These are phyloP conservation scores for Caenorhabditis latens DNA, from an alignment of 1,140 invertebrate genomes.

Conservation along the genomic window DNA sequence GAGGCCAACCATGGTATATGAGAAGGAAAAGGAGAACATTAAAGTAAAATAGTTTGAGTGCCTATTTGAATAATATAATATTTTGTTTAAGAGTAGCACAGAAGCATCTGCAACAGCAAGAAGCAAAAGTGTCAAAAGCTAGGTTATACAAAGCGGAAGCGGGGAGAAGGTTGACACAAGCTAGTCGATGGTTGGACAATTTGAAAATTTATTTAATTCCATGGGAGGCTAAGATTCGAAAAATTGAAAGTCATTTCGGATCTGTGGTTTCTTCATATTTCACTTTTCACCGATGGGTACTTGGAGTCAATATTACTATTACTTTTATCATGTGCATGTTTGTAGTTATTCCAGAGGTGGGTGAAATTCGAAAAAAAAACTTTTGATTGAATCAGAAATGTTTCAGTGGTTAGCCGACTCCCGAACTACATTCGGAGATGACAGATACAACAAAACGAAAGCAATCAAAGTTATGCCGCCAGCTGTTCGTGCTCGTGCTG, in stretches of 20 bases:
- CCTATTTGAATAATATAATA: background rate
- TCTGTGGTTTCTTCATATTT: constrained; percentile 97
- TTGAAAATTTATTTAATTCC: constrained; percentile 88
- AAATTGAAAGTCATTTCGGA: constrained; percentile 96
- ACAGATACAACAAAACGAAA: constrained; percentile 73
- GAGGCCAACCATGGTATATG: constrained; percentile 89
- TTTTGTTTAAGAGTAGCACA: constrained; percentile 67
- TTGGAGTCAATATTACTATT: constrained; percentile 93
- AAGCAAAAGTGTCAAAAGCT: constrained; percentile 68
- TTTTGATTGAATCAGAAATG: background rate
- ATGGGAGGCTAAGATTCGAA: constrained; percentile 93
- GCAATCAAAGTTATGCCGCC: constrained; percentile 85
- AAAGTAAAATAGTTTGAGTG: constrained; percentile 69
- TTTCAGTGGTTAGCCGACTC: constrained; percentile 72
- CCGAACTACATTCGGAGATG: constrained; percentile 59
- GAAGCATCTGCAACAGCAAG: constrained; percentile 68
- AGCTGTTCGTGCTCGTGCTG: constrained; percentile 85
- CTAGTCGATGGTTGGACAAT: constrained; percentile 88
- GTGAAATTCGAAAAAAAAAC: background rate
- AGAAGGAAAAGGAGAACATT: constrained; percentile 87
- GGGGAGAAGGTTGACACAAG: constrained; percentile 83
- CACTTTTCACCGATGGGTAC: constrained; percentile 93
- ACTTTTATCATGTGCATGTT: constrained; percentile 87
- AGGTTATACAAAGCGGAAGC: constrained; percentile 64
- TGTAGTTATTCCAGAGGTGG: constrained; percentile 92